Base-by-base conservation (phyloP, 1,140 invertebrate species). In the Steinernema feltiae region DNA sequence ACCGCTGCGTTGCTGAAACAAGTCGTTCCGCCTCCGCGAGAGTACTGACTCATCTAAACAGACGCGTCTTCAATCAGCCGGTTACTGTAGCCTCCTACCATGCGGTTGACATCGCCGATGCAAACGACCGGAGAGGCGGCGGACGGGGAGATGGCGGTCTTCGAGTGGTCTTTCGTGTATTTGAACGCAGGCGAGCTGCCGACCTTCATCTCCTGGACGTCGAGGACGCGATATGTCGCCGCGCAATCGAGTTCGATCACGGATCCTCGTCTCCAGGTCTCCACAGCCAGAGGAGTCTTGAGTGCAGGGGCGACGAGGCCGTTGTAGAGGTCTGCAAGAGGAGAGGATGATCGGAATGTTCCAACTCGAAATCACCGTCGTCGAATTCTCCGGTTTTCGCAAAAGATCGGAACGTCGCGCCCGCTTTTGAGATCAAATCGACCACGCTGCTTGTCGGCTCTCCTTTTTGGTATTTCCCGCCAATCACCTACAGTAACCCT, bases 91-190 rank as follows among this genome's bases (percentile, higher is more conserved):
- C 29, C 31, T 18, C 30, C 32, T 30, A 79, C 79, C 80, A 81
- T 81, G 75, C 80, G 21, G 48, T 81, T 81, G 71, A 81, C 79
- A 41, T 81, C 79, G 30, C 79, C 80, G 48, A 81, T 81, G 32
- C 80, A 81, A 15, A 80, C 78, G 63, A 71, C 74, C 21, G 76
- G 76, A 27, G 69, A 73, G 15, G 30, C 72, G 30, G 41, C 21
- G n/a, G 69, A 63, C 1, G 72, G 7, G 3, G 79, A 78, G 7
- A 78, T 48, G 21, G 79, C 80, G 41, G 76, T 69, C 48, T 81
- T 81, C 2, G 79, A 81, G 31, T 81, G 79, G 70, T 81, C 79
- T 41, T 78, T 81, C 1, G 79, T 81, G 72, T 81, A 81, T 1
- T 78, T 63, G 75, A 81, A 81, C 30, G 70, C 53, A 17, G 79